Base-by-base conservation (phyloP, 2,888 invertebrate genomes). In the Ectemnius continuus region DNA sequence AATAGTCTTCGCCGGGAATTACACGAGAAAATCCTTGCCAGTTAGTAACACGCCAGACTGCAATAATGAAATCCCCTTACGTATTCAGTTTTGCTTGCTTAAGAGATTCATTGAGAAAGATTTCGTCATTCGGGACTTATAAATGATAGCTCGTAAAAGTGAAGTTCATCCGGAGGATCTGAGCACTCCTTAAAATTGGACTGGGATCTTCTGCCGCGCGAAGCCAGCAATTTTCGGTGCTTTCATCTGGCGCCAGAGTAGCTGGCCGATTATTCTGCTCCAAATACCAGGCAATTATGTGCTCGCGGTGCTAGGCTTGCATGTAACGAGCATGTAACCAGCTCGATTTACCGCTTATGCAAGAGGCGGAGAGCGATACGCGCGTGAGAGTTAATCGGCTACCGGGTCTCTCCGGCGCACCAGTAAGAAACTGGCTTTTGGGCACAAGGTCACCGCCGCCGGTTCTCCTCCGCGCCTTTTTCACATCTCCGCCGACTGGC, bases 371-470 rank as follows among this genome's bases (percentile, higher is more conserved):
- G 23, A 23, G 3, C 47, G 57, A 45, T 52, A 46, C 56, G 8
- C 46, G 11, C 16, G 66, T 58, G 71, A 62, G 67, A 72, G 61
- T 73, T 68, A 67, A 81, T 73, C 81, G 71, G 61, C 70, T 70
- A 60, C 64, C 45, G 67, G 56, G 36, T 36, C 36, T 36, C 36
- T 36, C 36, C 70, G 76, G 75, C 81, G 73, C 67, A 66, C 68
- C 75, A 75, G 62, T 75, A 80, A 84, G 80, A 85, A 85, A 85
- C 80, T 81, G 78, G 84, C 82, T 84, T 85, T 86, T 78, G 81
- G 81, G 84, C 80, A 84, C 86, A 86, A 86, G 86, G 86, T 86
- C 86, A 79, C 8, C 36, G 36, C 5, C 46, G 5, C n/a, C 13
- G 6, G 16, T 28, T 71, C 61, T 63, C 72, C 61, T 63, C 72